Evolutionary conservation across 2,797 vertebrate species (phyloP), one percentile per base, ranked within the genome.

Genomic region (Eremophila alpestris): DNA sequence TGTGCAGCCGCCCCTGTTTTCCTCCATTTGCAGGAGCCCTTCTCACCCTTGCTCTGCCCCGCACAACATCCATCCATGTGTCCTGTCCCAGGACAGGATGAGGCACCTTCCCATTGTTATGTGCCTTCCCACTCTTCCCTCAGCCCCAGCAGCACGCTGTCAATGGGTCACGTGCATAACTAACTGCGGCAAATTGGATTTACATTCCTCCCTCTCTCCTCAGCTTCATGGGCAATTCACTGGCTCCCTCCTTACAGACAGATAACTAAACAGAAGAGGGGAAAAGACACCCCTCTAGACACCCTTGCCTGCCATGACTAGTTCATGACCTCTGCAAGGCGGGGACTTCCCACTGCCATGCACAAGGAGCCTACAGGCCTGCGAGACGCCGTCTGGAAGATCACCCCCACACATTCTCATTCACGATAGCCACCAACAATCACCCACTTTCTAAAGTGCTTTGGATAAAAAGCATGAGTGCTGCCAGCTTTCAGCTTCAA

Each of bases 401-500:
- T 85, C 75, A 71, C 36, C n/a, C 59, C 17, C 52, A 7, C 78
- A 52, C 48, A 11, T 63, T 51, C 82, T 21, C 45, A 15, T 30
- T 65, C 85, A 81, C 1, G 4, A 83, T 21, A 76, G 71, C 71
- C 14, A 3, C 77, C 63, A 60, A 64, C 30, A 41, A 71, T 64
- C 75, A 85, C 4, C 4, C 29, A 60, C 86, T 90, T 73, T 19
- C n/a, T 85, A 85, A 95, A 94, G 81, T 23, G 89, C 69, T 90
- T 76, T 56, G 73, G 73, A 69, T 91, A 62, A 87, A 87, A 86
- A 91, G 30, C 85, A 67, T 12, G 48, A 93, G 67, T 1, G 13
- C 16, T 91, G 80, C 94, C 94, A 96, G 85, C 48, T 93, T 80
- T 85, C 63, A 65, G 64, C 79, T 89, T 93, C 76, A 94, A 80